These are phyloP conservation scores for Danio albolineatus DNA, from an alignment of 2,797 vertebrate species.

Conservation along the genomic window DNA sequence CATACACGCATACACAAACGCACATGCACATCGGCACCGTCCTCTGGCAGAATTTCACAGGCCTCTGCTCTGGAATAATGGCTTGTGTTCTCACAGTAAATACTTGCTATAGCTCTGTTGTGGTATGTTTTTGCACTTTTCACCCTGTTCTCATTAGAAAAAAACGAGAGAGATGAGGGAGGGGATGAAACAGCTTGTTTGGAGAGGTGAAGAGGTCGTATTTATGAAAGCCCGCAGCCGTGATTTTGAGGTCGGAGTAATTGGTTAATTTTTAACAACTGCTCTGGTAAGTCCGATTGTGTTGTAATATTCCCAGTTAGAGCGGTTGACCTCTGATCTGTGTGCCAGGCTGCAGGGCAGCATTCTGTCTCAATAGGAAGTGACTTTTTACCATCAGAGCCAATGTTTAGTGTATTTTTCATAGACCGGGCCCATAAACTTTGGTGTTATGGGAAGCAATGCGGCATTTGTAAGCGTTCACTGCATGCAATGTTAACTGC, in stretches of 20 bases:
- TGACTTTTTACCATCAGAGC: slow-evolving; percentile 53
- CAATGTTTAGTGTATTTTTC: slow-evolving; percentile 53
- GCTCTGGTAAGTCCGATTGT: slow-evolving; percentile 60
- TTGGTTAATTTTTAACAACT: slow-evolving; percentile 70
- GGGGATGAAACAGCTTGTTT: slow-evolving; percentile 49
- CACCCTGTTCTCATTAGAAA: slow-evolving; percentile 68
- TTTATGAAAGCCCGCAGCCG: slow-evolving; percentile 63
- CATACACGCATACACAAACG: slow-evolving; percentile 28
- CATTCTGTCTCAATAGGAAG: slow-evolving; percentile 59
- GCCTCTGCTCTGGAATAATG: slow-evolving; percentile 68
- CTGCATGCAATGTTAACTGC: slow-evolving; percentile 48
- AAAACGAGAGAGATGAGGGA: slow-evolving; percentile 40
- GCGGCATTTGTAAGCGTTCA: slow-evolving; percentile 41
- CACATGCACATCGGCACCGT: slow-evolving; percentile 52
- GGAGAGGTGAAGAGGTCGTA: slow-evolving; percentile 60
- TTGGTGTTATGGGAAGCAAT: slow-evolving; percentile 53
- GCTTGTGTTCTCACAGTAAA: slow-evolving; percentile 68
- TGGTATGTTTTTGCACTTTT: slow-evolving; percentile 71
- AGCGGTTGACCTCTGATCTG: slow-evolving; percentile 58
- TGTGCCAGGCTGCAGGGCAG: slow-evolving; percentile 54
- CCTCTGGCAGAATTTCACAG: slow-evolving; percentile 72
- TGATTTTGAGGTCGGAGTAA: slow-evolving; percentile 60
- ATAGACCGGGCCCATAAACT: slow-evolving; percentile 44
- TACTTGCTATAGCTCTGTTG: slow-evolving; percentile 67
- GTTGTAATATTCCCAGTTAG: slow-evolving; percentile 66